These are phyloP conservation scores for Aphelocoma californica DNA, from an alignment of 2,797 vertebrate species.

Conservation along the genomic window DNA sequence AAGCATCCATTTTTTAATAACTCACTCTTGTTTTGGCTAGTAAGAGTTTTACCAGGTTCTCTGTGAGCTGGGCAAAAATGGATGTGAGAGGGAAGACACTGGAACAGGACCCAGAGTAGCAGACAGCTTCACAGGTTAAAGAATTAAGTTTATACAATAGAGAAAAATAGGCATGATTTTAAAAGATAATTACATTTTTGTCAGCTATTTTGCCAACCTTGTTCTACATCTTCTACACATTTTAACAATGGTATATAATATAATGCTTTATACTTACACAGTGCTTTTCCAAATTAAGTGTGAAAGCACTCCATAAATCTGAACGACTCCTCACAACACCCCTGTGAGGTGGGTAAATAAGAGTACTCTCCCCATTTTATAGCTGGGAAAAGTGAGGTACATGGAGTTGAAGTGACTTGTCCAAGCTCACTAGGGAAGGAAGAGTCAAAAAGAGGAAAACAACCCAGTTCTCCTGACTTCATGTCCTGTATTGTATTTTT, in stretches of 20 bases:
- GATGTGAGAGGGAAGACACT: not conserved
- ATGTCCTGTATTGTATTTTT: not conserved
- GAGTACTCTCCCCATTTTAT: not conserved
- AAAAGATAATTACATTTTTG: conserved; percentile 22
- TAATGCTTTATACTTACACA: conserved; percentile 1
- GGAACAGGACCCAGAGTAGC: not conserved
- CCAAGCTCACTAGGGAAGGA: not conserved
- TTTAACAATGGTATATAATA: conserved; percentile 7
- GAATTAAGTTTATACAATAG: not conserved
- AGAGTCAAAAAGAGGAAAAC: not conserved
- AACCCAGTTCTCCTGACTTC: not conserved
- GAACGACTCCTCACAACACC: conserved; percentile 19
- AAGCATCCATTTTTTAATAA: not conserved
- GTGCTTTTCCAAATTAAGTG: not conserved
- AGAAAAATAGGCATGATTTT: conserved; percentile 8
- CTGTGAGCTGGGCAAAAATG: not conserved
- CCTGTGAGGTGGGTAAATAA: conserved; percentile 38
- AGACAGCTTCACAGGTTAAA: not conserved
- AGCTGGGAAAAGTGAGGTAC: conserved; percentile 25
- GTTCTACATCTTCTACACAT: not conserved
- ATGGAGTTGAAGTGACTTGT: not conserved
- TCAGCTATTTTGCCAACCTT: conserved; percentile 6
- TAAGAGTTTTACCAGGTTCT: not conserved
- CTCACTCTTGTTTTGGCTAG: not conserved
- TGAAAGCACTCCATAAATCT: conserved; percentile 11